Conservation (phyloP, 2,113 vertebrate genomes). For the Takifugu flavidus region DNA sequence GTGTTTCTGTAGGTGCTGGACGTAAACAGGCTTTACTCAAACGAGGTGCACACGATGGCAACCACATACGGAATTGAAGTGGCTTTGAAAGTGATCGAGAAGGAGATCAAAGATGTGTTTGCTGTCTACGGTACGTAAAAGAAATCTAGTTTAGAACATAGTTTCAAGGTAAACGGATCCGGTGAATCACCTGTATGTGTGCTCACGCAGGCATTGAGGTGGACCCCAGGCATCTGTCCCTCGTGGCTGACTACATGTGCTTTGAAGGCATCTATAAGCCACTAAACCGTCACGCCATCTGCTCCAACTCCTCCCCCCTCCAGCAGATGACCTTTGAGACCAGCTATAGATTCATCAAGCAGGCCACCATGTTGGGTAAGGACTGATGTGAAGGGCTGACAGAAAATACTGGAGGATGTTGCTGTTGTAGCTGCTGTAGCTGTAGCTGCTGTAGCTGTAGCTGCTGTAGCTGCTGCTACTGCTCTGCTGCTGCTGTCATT, state of each 20-base stretch:
- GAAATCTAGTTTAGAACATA: not conserved
- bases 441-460: too few species aligned
- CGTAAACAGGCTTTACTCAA: slow-evolving; percentile 86
- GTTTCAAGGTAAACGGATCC: too few species aligned
- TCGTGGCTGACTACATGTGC: slow-evolving; percentile 99
- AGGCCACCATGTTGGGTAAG: slow-evolving; percentile 79
- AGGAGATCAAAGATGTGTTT: slow-evolving; percentile 98
- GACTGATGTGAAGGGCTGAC: not conserved
- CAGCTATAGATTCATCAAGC: slow-evolving; percentile 93
- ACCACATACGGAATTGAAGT: slow-evolving; percentile 92
- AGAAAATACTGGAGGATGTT: not conserved
- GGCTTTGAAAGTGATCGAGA: slow-evolving; percentile 89
- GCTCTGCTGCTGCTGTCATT: too few species aligned
- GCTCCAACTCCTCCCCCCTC: slow-evolving; percentile 90
- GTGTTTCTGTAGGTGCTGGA: slow-evolving; percentile 80
- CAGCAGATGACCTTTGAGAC: slow-evolving; percentile 99
- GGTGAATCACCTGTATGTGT: not conserved
- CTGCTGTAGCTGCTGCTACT: too few species aligned
- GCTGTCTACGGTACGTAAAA: slow-evolving; percentile 88
- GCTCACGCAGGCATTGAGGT: slow-evolving; percentile 84
- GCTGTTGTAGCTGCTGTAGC: too few species aligned
- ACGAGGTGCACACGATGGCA: slow-evolving; percentile 94
- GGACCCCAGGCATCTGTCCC: slow-evolving; percentile 91
- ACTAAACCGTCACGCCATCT: slow-evolving; percentile 86
- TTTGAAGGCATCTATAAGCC: slow-evolving; percentile 94